phyloP scores from a whole-genome alignment of 1,140 invertebrate species.

The Pseudobourletiella spinata region DNA sequence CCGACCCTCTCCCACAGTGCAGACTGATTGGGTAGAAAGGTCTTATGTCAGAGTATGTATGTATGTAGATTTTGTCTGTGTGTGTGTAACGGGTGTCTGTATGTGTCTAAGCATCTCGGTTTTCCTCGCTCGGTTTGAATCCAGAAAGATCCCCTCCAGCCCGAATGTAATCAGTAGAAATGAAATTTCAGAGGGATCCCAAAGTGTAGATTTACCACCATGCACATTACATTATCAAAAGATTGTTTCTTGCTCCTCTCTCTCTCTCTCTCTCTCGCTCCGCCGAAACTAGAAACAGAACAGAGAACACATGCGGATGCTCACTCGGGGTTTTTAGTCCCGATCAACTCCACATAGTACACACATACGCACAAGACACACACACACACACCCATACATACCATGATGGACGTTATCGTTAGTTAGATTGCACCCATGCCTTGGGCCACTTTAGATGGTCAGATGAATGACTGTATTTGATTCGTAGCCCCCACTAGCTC shows the following conservation, averaged over 20 bases:
- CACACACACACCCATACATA: no score
- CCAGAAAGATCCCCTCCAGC: slow-evolving; percentile 27
- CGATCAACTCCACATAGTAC: not conserved
- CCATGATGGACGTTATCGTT: not conserved
- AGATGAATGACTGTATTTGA: slow-evolving; percentile 16
- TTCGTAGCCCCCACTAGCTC: not conserved
- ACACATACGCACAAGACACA: no score
- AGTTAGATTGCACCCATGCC: slow-evolving; percentile 20
- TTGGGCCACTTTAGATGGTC: slow-evolving; percentile 21
- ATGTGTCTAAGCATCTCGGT: not conserved
- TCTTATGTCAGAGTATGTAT: no score
- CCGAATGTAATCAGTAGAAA: slow-evolving; percentile 35
- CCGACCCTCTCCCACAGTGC: no score
- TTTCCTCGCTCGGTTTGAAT: slow-evolving; percentile 1
- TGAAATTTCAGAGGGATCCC: slow-evolving; percentile 33
- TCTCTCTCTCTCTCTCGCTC: no score
- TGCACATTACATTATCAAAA: slow-evolving; percentile 27
- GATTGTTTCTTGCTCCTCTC: not conserved
- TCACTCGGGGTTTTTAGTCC: not conserved
- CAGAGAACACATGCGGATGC: not conserved
- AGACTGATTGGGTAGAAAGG: no score
- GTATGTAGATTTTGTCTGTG: no score
- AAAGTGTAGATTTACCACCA: slow-evolving; percentile 26
- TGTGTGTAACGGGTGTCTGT: no score
- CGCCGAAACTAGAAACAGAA: not conserved